Evolutionary conservation across 2,113 vertebrate species (phyloP).

Genomic region (Antechinus flavipes): DNA sequence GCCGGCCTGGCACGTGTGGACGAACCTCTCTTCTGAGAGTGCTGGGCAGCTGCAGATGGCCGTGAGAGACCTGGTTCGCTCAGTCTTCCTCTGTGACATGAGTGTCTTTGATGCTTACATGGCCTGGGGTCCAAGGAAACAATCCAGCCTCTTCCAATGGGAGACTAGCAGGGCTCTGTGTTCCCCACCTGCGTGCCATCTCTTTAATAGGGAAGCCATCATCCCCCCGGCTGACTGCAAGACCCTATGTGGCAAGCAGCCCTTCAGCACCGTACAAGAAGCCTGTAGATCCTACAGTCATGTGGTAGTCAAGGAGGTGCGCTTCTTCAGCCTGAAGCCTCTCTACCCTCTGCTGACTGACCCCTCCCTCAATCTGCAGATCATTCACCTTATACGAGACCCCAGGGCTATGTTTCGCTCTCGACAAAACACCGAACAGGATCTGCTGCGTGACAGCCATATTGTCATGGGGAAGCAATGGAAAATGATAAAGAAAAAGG

Average conservation of each 20-base stretch:
- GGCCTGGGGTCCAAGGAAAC: constrained; percentile 77
- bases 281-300: constrained; percentile 93
- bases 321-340: constrained; percentile 91
- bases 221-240: constrained; percentile 83
- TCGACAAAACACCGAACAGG: constrained; percentile 76
- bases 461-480: constrained; percentile 83
- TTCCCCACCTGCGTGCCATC: constrained; percentile 89
- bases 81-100: constrained; percentile 90
- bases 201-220: constrained; percentile 81
- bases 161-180: constrained; percentile 93
- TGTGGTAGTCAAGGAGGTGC: constrained; percentile 92
- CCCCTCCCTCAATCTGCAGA: constrained; percentile 90
- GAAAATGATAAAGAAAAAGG: background rate
- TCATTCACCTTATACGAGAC: constrained; percentile 95
- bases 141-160: constrained; percentile 93
- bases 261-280: constrained; percentile 84
- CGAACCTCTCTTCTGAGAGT: constrained; percentile 71
- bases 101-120: constrained; percentile 91
- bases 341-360: constrained; percentile 92
- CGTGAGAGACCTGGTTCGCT: constrained; percentile 87
- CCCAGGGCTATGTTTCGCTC: constrained; percentile 92
- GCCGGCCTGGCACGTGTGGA: constrained; percentile 83
- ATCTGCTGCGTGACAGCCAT: constrained; percentile 83
- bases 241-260: constrained; percentile 78
- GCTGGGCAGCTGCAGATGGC: constrained; percentile 88